Base-by-base conservation (phyloP, 1,140 invertebrate species). In the Paraescarpia echinospica region DNA sequence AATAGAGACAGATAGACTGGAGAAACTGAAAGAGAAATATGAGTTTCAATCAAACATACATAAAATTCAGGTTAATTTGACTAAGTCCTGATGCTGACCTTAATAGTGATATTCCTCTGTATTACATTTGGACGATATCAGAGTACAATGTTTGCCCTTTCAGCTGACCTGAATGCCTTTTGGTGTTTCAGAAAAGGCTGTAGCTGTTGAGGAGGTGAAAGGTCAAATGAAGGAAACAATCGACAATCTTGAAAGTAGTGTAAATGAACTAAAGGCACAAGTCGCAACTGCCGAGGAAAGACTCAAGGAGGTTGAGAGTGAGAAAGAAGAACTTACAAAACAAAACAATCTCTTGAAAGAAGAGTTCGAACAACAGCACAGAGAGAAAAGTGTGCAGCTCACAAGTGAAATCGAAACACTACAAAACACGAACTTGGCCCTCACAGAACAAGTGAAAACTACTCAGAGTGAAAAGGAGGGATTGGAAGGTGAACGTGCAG, bases 221-320 rank as follows among this genome's bases (percentile, higher is more conserved):
- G 91, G 34, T 48, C 90, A 93, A n/a, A 89, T 91, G 41, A 77
- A 35, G n/a, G 34, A 77, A 77, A 31, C 59, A 6, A 77, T 77
- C 18, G 27, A 31, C 59, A 77, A 27, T 77, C 1, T 77, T 77
- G 59, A 77, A 77, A 77, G 59, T 5, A 77, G 59, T 31, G 59
- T 1, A 77, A 77, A 35, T 35, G 89, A 34, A 9, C 92, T 90
- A 35, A 34, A 90, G 90, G 35, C 90, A 33, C 34, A 90, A 41
- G n/a, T 90, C 90, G n/a, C 48, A 89, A 88, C 31, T 92, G 35
- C 34, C 18, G 89, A 90, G 89, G 92, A 89, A 90, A 92, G 35
- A 90, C 34, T 34, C 12, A 77, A 77, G 0, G 59, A 77, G 33
- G 5, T 33, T 8, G 33, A 77, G 77, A 92, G 51, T 51, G 77